Base-by-base conservation (phyloP, 2,888 invertebrate species). In the Tenthredo livida region DNA sequence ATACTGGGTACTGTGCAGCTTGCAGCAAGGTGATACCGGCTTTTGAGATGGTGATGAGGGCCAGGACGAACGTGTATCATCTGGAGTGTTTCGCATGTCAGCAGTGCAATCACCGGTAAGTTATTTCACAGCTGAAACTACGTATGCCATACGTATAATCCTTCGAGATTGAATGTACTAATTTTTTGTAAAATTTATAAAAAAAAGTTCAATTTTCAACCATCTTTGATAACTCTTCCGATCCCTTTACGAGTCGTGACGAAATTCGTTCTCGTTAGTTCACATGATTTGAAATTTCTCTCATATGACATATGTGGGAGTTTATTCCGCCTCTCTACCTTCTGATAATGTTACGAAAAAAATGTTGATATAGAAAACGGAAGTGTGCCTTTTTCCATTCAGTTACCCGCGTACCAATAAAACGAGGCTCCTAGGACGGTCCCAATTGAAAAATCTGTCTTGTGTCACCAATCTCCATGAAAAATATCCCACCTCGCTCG, bases 11-110 rank as follows among this genome's bases (percentile, higher is more conserved):
- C 94, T 99, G 99, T 94, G 97, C 99, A 47, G 99, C 99, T 29
- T 99, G 99, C 95, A 97, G 97, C 93, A 99, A 99, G 94, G 97
- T 98, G 92, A 99, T 99, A 93, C 99, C 99, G 3, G 99, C 99
- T 83, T 99, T 99, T 93, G 99, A 99, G 94, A 98, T 99, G 98
- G 99, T 99, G 89, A 99, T 99, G 99, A 95, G 99, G 89, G 99
- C 99, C 73, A 96, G 98, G 90, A 97, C 97, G 94, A 99, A 99
- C 92, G 99, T 99, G 87, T 99, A 99, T 94, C 99, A 99, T 93
- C 95, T 99, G 91, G 99, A 99, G 94, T 99, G 99, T 94, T 99
- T 99, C 94, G 99, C 99, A 84, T 99, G 99, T 93, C 99, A 99
- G 92, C 98, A 99, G 94, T 99, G 99, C 94, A 98, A 98, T 94